Evolutionary conservation across 2,113 vertebrate species (phyloP).

Genomic region (Vulpes ferrilata): DNA sequence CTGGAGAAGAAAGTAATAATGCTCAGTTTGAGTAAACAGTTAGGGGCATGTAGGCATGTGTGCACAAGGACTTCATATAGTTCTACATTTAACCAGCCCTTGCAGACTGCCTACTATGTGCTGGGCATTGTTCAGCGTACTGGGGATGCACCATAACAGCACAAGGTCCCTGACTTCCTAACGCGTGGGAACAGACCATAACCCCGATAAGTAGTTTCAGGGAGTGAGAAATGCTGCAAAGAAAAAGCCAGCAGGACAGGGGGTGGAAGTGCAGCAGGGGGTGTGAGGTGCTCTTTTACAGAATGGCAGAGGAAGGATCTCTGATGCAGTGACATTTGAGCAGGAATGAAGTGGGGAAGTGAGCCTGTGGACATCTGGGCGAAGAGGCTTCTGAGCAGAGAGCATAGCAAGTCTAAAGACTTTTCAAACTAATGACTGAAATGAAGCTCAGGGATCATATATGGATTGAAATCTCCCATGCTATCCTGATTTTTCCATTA

Average conservation of each 20-base stretch:
- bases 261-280: no score
- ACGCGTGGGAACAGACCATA: not conserved
- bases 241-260: not conserved
- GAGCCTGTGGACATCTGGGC: not conserved
- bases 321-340: not conserved
- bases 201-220: not conserved
- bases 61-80: not conserved
- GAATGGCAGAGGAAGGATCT: not conserved
- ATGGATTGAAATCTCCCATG: conserved; percentile 4
- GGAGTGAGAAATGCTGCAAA: not conserved
- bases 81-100: not conserved
- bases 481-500: conserved; percentile 30
- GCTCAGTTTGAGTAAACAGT: not conserved
- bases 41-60: not conserved
- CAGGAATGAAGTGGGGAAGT: not conserved
- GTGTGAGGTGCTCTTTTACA: not conserved
- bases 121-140: not conserved
- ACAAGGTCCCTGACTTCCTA: not conserved
- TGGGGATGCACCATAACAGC: not conserved
- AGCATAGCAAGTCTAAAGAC: not conserved
- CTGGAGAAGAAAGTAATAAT: not conserved
- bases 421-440: conserved; percentile 12
- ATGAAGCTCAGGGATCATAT: not conserved
- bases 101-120: not conserved
- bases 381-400: not conserved